A percentile compares a stretch with the other conserved stretches of the same genome.
Evolutionary conservation across 1,140 invertebrate genomes (phyloP).

Genomic region (Drosophila malerkotliana): DNA sequence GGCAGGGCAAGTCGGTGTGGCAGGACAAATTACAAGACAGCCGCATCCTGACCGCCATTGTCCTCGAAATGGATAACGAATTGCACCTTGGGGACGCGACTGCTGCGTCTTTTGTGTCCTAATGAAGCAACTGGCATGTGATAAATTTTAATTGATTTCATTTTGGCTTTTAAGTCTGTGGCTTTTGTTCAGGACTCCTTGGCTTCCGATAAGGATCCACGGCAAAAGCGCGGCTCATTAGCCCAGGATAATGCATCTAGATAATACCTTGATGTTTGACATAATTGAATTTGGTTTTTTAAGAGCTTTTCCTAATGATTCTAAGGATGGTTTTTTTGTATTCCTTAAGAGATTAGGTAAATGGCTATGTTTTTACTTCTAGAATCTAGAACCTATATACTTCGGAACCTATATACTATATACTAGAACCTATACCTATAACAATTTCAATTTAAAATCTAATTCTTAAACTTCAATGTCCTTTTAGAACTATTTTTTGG

Average conservation of each 20-base stretch:
- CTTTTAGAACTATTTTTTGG: slow-evolving; percentile 21
- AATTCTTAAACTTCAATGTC: background rate
- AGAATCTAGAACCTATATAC: background rate
- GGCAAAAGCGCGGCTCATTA: slow-evolving; percentile 58
- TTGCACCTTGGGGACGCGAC: slow-evolving; percentile 71
- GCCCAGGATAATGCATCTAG: slow-evolving; percentile 70
- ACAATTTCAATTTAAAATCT: slow-evolving; percentile 3
- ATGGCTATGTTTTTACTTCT: background rate
- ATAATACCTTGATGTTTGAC: slow-evolving; percentile 63
- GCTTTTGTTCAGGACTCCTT: slow-evolving; percentile 23
- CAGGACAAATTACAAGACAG: slow-evolving; percentile 76
- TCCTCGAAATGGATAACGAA: slow-evolving; percentile 74
- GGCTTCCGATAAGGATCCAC: slow-evolving; percentile 47
- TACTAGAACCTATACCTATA: background rate
- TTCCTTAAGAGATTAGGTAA: background rate
- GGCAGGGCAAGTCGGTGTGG: slow-evolving; percentile 13
- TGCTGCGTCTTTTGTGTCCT: slow-evolving; percentile 52
- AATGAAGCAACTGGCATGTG: slow-evolving; percentile 66
- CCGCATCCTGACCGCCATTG: slow-evolving; percentile 77
- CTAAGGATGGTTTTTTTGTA: slow-evolving; percentile 27
- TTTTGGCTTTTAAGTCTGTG: slow-evolving; percentile 34
- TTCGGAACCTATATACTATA: background rate
- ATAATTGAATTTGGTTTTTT: slow-evolving; percentile 69
- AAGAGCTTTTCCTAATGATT: slow-evolving; percentile 25
- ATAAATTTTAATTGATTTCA: slow-evolving; percentile 82